A percentile compares a stretch with the other conserved stretches of the same genome.
phyloP scores from a whole-genome alignment of 2,888 invertebrate genomes.

The Helicoverpa assulta region DNA sequence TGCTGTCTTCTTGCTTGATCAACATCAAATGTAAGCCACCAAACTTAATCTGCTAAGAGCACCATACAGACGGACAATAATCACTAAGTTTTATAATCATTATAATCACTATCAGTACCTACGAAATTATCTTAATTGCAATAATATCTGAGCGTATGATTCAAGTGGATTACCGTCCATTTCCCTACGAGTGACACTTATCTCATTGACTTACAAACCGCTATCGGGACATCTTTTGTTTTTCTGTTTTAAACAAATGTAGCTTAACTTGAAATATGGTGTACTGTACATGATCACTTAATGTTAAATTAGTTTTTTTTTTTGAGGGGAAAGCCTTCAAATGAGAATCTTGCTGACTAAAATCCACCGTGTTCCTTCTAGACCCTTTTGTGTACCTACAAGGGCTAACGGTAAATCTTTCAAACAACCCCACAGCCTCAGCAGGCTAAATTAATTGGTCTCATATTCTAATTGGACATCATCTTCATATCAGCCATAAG shows the following conservation, averaged over 20 bases:
- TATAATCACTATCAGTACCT: conserved; percentile 18
- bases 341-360: no score
- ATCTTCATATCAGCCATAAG: no score
- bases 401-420: no score
- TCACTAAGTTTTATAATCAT: background rate
- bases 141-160: conserved; percentile 7
- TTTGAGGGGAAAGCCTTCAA: no score
- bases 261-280: background rate
- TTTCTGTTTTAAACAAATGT: background rate
- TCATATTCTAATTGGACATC: no score
- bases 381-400: no score
- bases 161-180: conserved; percentile 24
- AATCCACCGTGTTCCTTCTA: no score
- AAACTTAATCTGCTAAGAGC: background rate
- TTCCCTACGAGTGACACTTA: conserved; percentile 3
- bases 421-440: no score
- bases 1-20: background rate
- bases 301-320: background rate
- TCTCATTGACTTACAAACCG: conserved; percentile 12
- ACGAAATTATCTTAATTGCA: conserved; percentile 39
- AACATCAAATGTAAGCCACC: background rate
- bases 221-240: conserved; percentile 19
- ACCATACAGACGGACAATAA: conserved; percentile 18
- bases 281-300: background rate
- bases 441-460: no score